These are phyloP conservation scores for Peromyscus leucopus DNA, from an alignment of 2,113 vertebrate species.

Conservation along the genomic window DNA sequence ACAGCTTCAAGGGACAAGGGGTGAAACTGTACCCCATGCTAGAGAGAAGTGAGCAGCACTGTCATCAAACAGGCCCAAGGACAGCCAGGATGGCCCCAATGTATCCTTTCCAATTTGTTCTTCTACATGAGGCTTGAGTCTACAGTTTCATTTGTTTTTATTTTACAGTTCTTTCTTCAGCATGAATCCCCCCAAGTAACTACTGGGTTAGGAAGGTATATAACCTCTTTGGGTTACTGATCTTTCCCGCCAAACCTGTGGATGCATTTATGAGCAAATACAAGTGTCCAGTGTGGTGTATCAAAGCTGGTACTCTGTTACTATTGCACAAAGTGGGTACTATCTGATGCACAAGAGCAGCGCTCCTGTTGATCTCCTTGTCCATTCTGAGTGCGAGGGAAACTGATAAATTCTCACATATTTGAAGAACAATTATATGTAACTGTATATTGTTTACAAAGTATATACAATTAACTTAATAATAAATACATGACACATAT, in stretches of 20 bases:
- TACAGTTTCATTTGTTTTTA: not conserved
- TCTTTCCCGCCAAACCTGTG: not conserved
- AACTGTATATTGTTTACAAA: not conserved
- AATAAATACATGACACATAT: not conserved
- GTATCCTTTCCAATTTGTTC: not conserved
- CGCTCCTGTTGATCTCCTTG: not conserved
- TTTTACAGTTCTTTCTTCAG: not conserved
- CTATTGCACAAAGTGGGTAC: not conserved
- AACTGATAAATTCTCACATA: not conserved
- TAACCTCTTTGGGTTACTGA: not conserved
- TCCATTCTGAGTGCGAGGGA: not conserved
- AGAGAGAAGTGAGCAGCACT: not conserved
- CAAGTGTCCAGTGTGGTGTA: not conserved
- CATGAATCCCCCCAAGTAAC: not conserved
- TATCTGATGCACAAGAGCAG: not conserved
- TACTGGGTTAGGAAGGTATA: not conserved
- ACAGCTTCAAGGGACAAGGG: too few species aligned
- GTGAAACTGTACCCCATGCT: not conserved
- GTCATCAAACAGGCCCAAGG: not conserved
- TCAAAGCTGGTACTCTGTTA: not conserved
- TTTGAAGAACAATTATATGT: not conserved
- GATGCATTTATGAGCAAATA: not conserved
- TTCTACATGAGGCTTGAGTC: not conserved
- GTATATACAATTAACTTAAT: not conserved
- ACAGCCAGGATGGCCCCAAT: not conserved